These are phyloP conservation scores for Euplexia lucipara DNA, from an alignment of 2,888 invertebrate species.

Conservation along the genomic window DNA sequence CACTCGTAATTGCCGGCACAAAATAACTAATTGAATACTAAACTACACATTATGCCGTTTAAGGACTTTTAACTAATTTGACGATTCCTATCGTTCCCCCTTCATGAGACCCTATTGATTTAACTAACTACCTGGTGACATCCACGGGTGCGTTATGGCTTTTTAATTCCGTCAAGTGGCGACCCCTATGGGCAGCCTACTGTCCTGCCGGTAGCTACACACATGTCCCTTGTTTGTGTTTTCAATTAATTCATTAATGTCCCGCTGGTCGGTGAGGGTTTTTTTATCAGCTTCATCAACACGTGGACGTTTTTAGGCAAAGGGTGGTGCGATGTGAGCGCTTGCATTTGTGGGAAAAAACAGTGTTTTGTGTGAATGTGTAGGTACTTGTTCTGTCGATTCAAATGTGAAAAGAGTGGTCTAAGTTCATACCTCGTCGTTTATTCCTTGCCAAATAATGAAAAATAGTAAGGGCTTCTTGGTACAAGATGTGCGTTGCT, in stretches of 20 bases:
- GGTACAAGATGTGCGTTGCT: too few species aligned
- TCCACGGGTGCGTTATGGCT: conserved; percentile 69
- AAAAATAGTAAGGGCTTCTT: too few species aligned
- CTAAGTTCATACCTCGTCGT: conserved; percentile 5
- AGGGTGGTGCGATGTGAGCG: conserved; percentile 18
- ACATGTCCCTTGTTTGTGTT: conserved; percentile 63
- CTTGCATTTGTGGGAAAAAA: conserved; percentile 2
- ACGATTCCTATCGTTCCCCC: conserved; percentile 43
- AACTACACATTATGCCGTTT: conserved; percentile 53
- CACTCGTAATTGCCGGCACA: conserved; percentile 27
- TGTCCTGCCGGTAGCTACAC: conserved; percentile 40
- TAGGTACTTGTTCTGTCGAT: background rate
- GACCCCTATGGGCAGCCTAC: conserved; percentile 69
- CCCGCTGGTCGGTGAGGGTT: conserved; percentile 52
- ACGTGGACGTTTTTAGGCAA: conserved; percentile 34
- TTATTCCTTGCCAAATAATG: background rate
- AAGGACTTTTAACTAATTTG: conserved; percentile 45
- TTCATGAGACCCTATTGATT: conserved; percentile 37
- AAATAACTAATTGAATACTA: conserved; percentile 52
- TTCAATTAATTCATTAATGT: conserved; percentile 61
- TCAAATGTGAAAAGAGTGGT: background rate
- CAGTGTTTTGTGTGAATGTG: background rate
- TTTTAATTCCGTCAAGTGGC: conserved; percentile 77
- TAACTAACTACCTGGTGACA: conserved; percentile 62
- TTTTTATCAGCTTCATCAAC: conserved; percentile 42